phyloP scores from a whole-genome alignment of 2,888 invertebrate genomes.

The Rhynchonema sp. region DNA sequence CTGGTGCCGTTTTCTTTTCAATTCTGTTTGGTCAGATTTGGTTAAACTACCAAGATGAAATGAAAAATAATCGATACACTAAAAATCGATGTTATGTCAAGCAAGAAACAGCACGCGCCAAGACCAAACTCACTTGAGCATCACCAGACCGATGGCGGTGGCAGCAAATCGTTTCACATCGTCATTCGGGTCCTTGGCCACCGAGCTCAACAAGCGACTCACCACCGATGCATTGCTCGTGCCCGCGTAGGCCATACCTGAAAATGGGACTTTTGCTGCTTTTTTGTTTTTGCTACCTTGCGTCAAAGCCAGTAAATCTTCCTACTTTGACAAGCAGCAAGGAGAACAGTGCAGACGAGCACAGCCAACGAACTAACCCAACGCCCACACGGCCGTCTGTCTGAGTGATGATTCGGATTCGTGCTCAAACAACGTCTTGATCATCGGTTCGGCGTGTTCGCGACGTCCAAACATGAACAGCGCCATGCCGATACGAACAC shows the following conservation, averaged over 20 bases:
- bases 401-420: not conserved
- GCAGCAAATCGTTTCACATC: slow-evolving; percentile 95
- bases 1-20: too few relatives aligned
- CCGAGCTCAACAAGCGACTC: slow-evolving; percentile 62
- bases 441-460: slow-evolving; percentile 84
- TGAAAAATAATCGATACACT: too few relatives aligned
- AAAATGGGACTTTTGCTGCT: too few relatives aligned
- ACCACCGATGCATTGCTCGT: slow-evolving; percentile 93
- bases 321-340: not conserved
- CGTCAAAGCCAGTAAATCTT: too few relatives aligned
- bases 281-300: too few relatives aligned
- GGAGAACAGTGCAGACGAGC: not conserved
- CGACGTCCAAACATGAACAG: slow-evolving; percentile 88
- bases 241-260: slow-evolving; percentile 77
- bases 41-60: too few relatives aligned
- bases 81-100: too few relatives aligned
- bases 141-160: slow-evolving; percentile 86
- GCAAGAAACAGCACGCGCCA: too few relatives aligned
- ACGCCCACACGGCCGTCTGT: not conserved
- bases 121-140: slow-evolving; percentile 65
- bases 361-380: too few relatives aligned
- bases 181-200: slow-evolving; percentile 92
- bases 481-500: slow-evolving; percentile 84
- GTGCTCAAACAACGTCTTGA: slow-evolving; percentile 39
- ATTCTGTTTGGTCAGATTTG: too few relatives aligned